phyloP scores from a whole-genome alignment of 2,888 invertebrate species.

The Osmoderma eremita region DNA sequence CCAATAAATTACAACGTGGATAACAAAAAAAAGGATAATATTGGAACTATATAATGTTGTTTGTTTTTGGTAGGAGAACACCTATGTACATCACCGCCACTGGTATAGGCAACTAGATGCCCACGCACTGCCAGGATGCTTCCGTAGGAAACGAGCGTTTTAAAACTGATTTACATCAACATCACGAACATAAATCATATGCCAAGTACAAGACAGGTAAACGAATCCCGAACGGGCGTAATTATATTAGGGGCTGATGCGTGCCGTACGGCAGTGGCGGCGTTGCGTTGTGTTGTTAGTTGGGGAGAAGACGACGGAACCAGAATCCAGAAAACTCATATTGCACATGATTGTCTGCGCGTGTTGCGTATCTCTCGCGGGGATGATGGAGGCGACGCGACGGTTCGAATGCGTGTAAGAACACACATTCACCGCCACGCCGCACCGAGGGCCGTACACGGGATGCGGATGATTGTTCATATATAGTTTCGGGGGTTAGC shows the following conservation, averaged over 20 bases:
- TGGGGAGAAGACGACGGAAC: conserved; percentile 20
- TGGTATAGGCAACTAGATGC: no score
- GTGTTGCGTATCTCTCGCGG: conserved; percentile 15
- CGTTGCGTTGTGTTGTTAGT: not conserved
- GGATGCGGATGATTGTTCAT: conserved; percentile 35
- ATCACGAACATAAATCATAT: conserved; percentile 53
- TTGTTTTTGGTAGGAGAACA: no score
- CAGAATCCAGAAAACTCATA: conserved; percentile 33
- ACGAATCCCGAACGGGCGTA: conserved; percentile 51
- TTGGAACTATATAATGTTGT: no score
- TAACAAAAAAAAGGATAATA: no score
- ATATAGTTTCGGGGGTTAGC: conserved; percentile 27
- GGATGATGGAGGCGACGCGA: conserved; percentile 18
- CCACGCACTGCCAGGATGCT: not conserved
- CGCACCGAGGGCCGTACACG: conserved; percentile 3
- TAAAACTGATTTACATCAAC: conserved; percentile 50
- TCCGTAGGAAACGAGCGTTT: conserved; percentile 40
- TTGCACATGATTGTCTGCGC: conserved; percentile 28
- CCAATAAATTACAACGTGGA: no score
- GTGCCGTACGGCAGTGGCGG: not conserved
- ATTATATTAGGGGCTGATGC: conserved; percentile 52
- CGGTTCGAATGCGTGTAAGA: conserved; percentile 15
- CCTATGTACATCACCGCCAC: no score
- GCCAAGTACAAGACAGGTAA: conserved; percentile 51
- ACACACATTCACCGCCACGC: not conserved